These are phyloP conservation scores for Nylanderia fulva DNA, from an alignment of 1,140 invertebrate species.

Conservation along the genomic window DNA sequence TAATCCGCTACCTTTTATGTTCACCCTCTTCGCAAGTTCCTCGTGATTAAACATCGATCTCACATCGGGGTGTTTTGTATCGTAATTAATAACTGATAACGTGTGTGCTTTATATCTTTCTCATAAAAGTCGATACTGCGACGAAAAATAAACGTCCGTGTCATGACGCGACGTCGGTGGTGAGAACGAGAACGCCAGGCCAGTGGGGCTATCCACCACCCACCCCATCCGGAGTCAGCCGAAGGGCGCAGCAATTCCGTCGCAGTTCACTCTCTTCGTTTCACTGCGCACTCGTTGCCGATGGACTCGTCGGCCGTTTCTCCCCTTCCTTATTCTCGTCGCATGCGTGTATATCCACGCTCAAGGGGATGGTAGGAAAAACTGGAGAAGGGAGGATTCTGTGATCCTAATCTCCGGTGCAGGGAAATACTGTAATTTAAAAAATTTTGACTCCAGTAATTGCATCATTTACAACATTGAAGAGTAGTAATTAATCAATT, in stretches of 20 bases:
- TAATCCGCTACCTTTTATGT: background rate
- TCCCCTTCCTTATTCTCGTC: constrained; percentile 13
- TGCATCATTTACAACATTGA: background rate
- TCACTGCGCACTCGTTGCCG: constrained; percentile 51
- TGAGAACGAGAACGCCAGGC: constrained; percentile 34
- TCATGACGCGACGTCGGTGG: constrained; percentile 34
- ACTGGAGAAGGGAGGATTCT: background rate
- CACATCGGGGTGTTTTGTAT: background rate
- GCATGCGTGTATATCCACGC: background rate
- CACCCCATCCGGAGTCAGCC: background rate
- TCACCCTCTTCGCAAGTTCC: background rate
- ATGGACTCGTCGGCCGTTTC: constrained; percentile 36
- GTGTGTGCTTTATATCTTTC: constrained; percentile 17
- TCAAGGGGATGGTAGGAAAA: background rate
- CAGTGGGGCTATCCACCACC: background rate
- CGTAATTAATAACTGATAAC: constrained; percentile 32
- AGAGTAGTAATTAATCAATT: constrained; percentile 1
- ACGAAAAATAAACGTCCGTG: constrained; percentile 28
- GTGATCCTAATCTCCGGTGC: background rate
- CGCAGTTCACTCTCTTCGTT: constrained; percentile 37
- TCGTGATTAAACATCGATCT: constrained; percentile 22
- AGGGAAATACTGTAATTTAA: background rate
- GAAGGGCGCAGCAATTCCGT: constrained; percentile 31
- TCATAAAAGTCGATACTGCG: constrained; percentile 36
- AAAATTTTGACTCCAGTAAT: background rate